These are phyloP conservation scores for Drosophila kurseongensis DNA, from an alignment of 1,140 invertebrate species.

Conservation along the genomic window DNA sequence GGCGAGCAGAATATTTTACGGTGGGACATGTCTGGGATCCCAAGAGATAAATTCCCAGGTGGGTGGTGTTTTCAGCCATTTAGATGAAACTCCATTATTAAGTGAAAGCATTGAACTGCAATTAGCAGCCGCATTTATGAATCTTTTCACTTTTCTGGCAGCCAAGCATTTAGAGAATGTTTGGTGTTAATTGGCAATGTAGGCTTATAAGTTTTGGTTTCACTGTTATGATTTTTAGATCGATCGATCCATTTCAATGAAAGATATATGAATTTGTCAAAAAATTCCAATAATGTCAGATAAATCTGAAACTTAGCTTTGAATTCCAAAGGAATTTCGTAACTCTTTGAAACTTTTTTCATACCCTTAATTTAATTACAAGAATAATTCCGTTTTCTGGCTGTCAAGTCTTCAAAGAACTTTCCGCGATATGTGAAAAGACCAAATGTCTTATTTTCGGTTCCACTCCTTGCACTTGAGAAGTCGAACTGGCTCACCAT, in stretches of 20 bases:
- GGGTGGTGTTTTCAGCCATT: constrained; percentile 15
- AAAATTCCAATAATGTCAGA: neutral
- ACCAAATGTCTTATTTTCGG: constrained; percentile 2
- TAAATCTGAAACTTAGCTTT: no score
- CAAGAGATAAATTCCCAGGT: constrained; percentile 26
- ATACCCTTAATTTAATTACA: neutral
- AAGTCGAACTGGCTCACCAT: constrained; percentile 18
- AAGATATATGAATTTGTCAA: neutral
- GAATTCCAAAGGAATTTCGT: no score
- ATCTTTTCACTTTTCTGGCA: constrained; percentile 36
- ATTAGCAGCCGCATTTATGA: constrained; percentile 19
- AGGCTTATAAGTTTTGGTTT: neutral
- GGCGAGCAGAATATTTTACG: constrained; percentile 44
- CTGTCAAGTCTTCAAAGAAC: neutral
- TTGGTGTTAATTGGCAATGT: neutral
- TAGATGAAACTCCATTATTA: neutral
- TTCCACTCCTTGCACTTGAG: constrained; percentile 44
- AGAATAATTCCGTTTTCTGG: neutral
- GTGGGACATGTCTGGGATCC: constrained; percentile 43
- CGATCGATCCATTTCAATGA: neutral
- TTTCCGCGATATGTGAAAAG: neutral
- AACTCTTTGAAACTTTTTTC: no score
- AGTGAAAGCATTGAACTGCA: constrained; percentile 42
- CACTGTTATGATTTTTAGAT: neutral
- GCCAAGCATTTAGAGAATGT: constrained; percentile 7